Base-by-base conservation (phyloP, 2,888 invertebrate genomes). In the Brassicogethes aeneus region DNA sequence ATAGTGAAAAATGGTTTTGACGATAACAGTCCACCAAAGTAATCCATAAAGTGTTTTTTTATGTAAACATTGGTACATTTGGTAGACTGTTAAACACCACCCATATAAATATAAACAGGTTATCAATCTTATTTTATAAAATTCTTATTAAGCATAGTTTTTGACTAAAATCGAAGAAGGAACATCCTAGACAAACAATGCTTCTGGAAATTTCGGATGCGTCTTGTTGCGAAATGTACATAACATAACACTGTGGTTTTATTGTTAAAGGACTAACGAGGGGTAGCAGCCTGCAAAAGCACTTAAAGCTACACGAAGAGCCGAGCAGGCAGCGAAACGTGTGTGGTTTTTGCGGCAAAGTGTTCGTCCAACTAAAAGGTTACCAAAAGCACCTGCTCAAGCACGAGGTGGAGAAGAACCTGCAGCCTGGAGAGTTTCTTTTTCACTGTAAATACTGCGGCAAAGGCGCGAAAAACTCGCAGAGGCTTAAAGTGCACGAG, bases 401-500 rank as follows among this genome's bases (percentile, higher is more conserved):
- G 23, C 23, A 23, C 23, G 23, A 23, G 23, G 10, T 23, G 5
- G 23, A 23, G 23, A 23, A 23, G 5, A 23, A 10, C 23, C 5
- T 23, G 23, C 5, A 23, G 23, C 23, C 23, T 5, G 23, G 23
- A 5, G 23, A 23, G 23, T 23, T 7, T 10, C 5, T 7, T 23
- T 23, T 7, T 10, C 10, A 23, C 10, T 23, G 23, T 10, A 23
- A 23, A 23, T 7, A 5, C 5, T 23, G 23, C 23, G 23, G 23
- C 23, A 23, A 23, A 23, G 23, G 23, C 5, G 5, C 10, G 23
- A 23, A 23, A 10, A 23, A 5, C 23, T 10, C 10, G 5, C 23
- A 23, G 23, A 5, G 23, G 17, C 42, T 54, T 1, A 49, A 47
- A 34, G 39, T 47, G 1, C 55, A 56, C 32, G 34, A 44, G 31